Percentiles rank a stretch among this genome's conserved stretches.
Evolutionary conservation across 1,140 invertebrate genomes (phyloP).

Genomic region (Hycleus cichorii): DNA sequence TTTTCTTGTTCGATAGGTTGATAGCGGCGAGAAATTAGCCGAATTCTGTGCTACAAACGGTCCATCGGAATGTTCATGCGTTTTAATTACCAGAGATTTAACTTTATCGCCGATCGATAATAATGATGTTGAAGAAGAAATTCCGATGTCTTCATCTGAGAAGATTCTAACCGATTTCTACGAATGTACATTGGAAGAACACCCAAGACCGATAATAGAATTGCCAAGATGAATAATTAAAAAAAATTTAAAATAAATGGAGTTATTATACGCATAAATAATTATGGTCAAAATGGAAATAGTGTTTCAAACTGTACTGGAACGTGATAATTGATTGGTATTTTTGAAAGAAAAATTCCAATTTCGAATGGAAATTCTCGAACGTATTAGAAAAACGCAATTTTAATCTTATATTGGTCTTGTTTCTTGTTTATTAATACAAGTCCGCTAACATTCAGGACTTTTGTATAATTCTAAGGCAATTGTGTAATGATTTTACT

Average conservation of each 20-base stretch:
- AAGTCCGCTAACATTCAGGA: too few relatives aligned
- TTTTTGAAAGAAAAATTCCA: too few relatives aligned
- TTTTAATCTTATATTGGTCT: too few relatives aligned
- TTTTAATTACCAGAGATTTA: conserved; percentile 30
- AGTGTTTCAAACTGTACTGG: too few relatives aligned
- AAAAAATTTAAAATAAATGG: not conserved
- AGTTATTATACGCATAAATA: not conserved
- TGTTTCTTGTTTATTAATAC: too few relatives aligned
- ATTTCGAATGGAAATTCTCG: too few relatives aligned
- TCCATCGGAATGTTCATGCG: conserved; percentile 28
- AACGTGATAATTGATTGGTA: too few relatives aligned
- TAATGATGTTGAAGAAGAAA: conserved; percentile 19
- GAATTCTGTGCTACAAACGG: conserved; percentile 27
- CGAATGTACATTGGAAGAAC: conserved; percentile 38
- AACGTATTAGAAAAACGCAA: too few relatives aligned
- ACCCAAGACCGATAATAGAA: conserved; percentile 35
- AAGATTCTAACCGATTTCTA: conserved; percentile 37
- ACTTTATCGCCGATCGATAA: conserved; percentile 4
- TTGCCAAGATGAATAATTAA: conserved; percentile 33
- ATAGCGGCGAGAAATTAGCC: conserved; percentile 35
- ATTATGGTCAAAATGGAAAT: too few relatives aligned
- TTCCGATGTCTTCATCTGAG: conserved; percentile 33
- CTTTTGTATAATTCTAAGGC: too few relatives aligned
- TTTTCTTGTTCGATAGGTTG: conserved; percentile 35
- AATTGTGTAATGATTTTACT: too few relatives aligned